Evolutionary conservation across 2,797 vertebrate genomes (phyloP), one percentile per base, ranked within the genome.

Genomic region (Thaleichthys pacificus): DNA sequence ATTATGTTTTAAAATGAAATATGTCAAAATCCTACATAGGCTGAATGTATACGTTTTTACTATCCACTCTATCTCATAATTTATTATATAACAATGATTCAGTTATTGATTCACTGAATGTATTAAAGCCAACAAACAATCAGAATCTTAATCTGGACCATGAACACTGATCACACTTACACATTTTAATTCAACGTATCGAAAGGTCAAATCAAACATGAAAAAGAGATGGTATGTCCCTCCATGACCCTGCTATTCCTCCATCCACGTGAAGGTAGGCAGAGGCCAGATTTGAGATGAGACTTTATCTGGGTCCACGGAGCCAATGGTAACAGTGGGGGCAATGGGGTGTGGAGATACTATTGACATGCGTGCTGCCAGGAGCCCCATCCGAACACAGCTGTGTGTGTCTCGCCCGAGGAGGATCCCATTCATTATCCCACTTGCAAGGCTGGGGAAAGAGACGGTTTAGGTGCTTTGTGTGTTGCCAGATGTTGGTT

Each of bases 341-440:
- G 93, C 83, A 32, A 96, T 79, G 42, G 95, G 93, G 69, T 95
- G 92, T 0, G 75, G 89, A 54, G 95, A 95, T 14, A 78, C 66
- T 76, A 98, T 88, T 24, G 93, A 93, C 65, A 94, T 80, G 4
- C 81, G 86, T 14, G 95, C 95, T 21, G 95, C 93, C 38, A 95
- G 80, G 24, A 98, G 93, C 1, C 94, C 96, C 94, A 96, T 95
- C 58, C 75, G 85, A 54, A 97, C 90, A 72, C 96, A 96, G 72
- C 79, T 89, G 71, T 94, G 87, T 0, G 93, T 93, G 78, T 94
- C 90, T 4, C 82, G 78, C 4, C 81, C 80, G 72, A 89, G 90
- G 3, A 96, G 82, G 17, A 96, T 87, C 17, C 96, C 96, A 2
- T 91, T 89, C 14, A 97, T 93, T 32, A 97, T 79, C 24, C 93